phyloP scores from a whole-genome alignment of 2,113 vertebrate species.

The Trinectes maculatus region DNA sequence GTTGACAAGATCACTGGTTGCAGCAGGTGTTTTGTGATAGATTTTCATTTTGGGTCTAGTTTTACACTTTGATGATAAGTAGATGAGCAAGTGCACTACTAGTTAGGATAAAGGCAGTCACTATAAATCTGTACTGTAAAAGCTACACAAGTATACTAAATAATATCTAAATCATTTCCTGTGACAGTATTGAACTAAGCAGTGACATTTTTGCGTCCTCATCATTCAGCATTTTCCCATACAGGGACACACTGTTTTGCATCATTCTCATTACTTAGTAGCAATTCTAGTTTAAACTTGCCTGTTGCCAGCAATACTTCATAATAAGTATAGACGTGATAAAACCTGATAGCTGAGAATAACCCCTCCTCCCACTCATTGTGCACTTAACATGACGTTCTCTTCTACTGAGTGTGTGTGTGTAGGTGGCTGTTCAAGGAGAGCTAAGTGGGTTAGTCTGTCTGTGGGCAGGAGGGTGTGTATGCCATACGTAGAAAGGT shows the following conservation, averaged over 20 bases:
- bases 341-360: constrained; percentile 31
- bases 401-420: constrained; percentile 11
- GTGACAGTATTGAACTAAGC: no score
- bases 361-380: constrained; percentile 41
- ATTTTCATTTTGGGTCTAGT: no score
- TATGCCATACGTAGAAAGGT: constrained; percentile 16
- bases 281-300: not conserved
- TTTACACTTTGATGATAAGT: no score
- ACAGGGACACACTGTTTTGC: not conserved
- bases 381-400: constrained; percentile 16
- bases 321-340: constrained; percentile 14
- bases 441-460: constrained; percentile 36
- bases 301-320: constrained; percentile 10
- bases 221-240: not conserved
- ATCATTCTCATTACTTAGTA: not conserved
- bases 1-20: not conserved
- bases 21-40: no score
- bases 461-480: constrained; percentile 17
- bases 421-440: constrained; percentile 32
- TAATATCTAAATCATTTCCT: no score
- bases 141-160: no score
- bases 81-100: no score
- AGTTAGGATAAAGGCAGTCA: no score
- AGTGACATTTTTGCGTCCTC: not conserved
- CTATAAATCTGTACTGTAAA: no score